Evolutionary conservation across 2,113 vertebrate species (phyloP), one percentile per base, ranked within the genome.

Genomic region (Macroglossus sobrinus): DNA sequence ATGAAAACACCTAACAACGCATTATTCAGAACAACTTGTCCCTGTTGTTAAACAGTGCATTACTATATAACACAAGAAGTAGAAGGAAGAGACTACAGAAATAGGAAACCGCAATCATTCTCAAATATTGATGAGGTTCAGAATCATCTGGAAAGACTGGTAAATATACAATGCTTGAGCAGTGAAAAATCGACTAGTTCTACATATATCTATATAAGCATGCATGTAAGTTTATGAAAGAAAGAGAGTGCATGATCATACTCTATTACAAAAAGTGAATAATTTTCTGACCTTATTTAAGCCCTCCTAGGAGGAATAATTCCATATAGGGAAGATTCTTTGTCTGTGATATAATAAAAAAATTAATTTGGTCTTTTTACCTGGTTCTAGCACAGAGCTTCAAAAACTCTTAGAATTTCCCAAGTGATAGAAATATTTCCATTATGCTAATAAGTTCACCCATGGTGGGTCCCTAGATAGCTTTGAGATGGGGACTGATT

Each of bases 21-120:
- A 35, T 61, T 61, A 61, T 26, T 30, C 38, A 61, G 38, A 81
- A 80, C 1, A 18, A 61, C 13, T 26, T 61, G 43, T 61, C 38
- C 26, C 26, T 81, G 22, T 59, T 59, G 33, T 43, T 61, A 81
- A 43, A 28, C 40, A 28, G 55, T 81, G 38, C 55, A 81, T 30
- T 38, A 43, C 26, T 61, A 15, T 40, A 61, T 35, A 81, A 76
- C 7, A 0, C 26, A 89, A 50, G 24, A 91, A 89, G 84, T 2
- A 5, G 40, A 72, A 7, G 11, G 43, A 78, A 57, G 10, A 68
- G 26, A 74, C 47, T 61, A 82, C 15, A 26, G 24, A 94, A 79
- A 76, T 45, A 96, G 35, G 40, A 78, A 87, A 74, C 69, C 38
- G 87, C n/a, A 92, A 63, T 43, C n/a, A 91, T 84, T 93, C 43